These are phyloP conservation scores for Agrochola lota DNA, from an alignment of 2,888 invertebrate genomes.

Conservation along the genomic window DNA sequence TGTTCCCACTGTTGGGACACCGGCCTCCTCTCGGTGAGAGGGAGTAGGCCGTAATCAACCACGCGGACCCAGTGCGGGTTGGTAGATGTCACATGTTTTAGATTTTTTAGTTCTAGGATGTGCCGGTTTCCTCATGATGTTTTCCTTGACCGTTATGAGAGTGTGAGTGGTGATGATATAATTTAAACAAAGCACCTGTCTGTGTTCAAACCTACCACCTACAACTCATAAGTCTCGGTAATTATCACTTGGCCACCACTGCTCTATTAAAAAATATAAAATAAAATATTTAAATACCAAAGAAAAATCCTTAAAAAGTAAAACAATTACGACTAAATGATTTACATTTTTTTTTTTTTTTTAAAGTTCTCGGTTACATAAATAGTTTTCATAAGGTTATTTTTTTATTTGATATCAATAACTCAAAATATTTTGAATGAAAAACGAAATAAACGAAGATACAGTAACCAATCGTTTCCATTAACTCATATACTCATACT, in stretches of 20 bases:
- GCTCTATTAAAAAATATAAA: background rate
- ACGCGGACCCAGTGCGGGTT: background rate
- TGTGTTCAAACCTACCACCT: background rate
- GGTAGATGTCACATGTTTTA: background rate
- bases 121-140: background rate
- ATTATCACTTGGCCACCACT: background rate
- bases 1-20: background rate
- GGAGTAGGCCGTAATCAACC: background rate
- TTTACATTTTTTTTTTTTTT: too few species aligned
- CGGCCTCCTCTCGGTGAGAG: background rate
- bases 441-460: background rate
- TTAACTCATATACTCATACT: background rate
- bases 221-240: background rate
- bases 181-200: background rate
- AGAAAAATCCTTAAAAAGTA: too few species aligned
- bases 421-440: background rate
- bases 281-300: too few species aligned
- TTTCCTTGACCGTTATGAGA: background rate
- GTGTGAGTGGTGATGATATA: background rate
- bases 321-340: too few species aligned
- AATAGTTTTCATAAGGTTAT: background rate
- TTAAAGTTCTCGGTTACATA: too few species aligned
- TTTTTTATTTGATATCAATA: background rate
- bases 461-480: background rate
- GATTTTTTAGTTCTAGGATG: background rate